Evolutionary conservation across 2,797 vertebrate genomes (phyloP).

Genomic region (Balearica regulorum): DNA sequence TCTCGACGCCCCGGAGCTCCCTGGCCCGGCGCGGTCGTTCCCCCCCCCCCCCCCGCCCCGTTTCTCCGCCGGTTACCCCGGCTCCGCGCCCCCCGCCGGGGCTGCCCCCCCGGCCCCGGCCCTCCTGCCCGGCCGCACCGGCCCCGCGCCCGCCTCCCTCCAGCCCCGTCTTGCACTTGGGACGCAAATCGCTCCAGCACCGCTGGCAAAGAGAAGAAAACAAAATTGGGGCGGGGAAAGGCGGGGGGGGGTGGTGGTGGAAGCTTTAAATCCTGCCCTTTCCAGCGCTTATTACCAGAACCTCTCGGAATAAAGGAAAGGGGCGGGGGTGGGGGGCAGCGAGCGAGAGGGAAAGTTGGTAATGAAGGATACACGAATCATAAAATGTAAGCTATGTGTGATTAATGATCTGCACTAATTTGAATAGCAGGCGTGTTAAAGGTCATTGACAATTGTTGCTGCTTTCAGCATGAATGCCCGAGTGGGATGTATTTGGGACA

Average conservation of each 20-base stretch:
- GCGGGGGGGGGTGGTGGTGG: too few species aligned
- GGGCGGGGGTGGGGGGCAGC: background rate
- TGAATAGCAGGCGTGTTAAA: slow-evolving; percentile 70
- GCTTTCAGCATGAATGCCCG: slow-evolving; percentile 62
- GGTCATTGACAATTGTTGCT: slow-evolving; percentile 71
- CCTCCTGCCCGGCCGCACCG: background rate
- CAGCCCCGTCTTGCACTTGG: slow-evolving; percentile 3
- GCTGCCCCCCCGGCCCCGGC: background rate
- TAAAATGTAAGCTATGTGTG: slow-evolving; percentile 62
- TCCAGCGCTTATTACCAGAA: background rate
- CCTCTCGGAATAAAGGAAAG: background rate
- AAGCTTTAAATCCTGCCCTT: background rate
- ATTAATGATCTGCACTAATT: slow-evolving; percentile 65
- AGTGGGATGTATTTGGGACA: slow-evolving; percentile 59
- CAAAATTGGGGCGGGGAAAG: background rate
- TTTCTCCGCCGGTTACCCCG: background rate
- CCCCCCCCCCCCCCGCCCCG: too few species aligned
- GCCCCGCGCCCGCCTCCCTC: background rate
- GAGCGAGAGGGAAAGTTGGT: slow-evolving; percentile 23
- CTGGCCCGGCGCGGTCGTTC: background rate
- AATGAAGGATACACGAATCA: slow-evolving; percentile 60
- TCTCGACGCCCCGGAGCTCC: background rate
- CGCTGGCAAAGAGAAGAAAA: background rate
- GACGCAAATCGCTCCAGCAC: background rate
- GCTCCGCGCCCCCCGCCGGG: background rate